Conservation (phyloP, 2,113 vertebrate species). For the Gasterosteus nipponicus region DNA sequence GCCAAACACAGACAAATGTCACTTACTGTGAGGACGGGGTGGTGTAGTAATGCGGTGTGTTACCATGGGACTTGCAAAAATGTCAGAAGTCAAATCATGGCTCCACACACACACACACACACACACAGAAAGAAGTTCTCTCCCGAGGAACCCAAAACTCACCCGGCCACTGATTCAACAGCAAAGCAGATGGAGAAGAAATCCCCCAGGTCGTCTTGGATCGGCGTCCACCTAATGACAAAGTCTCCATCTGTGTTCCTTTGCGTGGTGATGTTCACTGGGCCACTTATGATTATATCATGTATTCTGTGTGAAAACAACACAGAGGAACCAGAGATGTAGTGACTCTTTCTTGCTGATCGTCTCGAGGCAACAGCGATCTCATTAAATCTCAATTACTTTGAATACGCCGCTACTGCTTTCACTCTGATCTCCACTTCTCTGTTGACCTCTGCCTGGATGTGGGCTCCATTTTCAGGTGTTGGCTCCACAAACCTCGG, state of each 20-base stretch:
- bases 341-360: not conserved
- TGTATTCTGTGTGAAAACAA: constrained; percentile 50
- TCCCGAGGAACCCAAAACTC: constrained; percentile 4
- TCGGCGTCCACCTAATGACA: constrained; percentile 67
- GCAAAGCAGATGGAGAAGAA: constrained; percentile 70
- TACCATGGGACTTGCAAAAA: not conserved
- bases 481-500: constrained; percentile 68
- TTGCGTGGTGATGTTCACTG: constrained; percentile 51
- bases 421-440: constrained; percentile 69
- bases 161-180: constrained; percentile 64
- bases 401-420: constrained; percentile 46
- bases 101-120: not conserved
- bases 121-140: not conserved
- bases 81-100: not conserved
- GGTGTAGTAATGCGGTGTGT: accelerated
- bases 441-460: constrained; percentile 58
- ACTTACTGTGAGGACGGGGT: constrained; percentile 10
- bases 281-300: constrained; percentile 67
- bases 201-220: constrained; percentile 45
- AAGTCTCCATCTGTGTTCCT: constrained; percentile 46
- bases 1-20: not conserved
- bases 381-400: constrained; percentile 42
- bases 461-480: constrained; percentile 48
- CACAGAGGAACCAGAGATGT: constrained; percentile 2
- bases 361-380: too few species aligned